A percentile compares a stretch with the other conserved stretches of the same genome.
Evolutionary conservation across 2,797 vertebrate species (phyloP).

Genomic region (Sebastes matsubarae): DNA sequence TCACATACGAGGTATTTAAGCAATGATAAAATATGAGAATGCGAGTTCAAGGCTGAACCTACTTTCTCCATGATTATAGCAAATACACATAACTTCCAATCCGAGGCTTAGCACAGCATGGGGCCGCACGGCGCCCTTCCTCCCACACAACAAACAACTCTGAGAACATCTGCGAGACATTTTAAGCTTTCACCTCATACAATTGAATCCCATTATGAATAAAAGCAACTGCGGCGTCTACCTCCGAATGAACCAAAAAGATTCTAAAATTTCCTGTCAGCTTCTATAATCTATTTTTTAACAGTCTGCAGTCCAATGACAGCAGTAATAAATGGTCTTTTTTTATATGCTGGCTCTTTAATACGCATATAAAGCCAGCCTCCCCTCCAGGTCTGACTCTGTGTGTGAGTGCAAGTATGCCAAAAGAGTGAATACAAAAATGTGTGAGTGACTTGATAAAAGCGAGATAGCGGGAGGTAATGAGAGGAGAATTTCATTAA

Average conservation of each 20-base stretch:
- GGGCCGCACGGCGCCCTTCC: background rate
- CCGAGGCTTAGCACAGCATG: background rate
- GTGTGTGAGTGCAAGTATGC: conserved; percentile 6
- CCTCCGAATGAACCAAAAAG: background rate
- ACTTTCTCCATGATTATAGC: background rate
- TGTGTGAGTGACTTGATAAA: conserved; percentile 65
- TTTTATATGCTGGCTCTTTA: conserved; percentile 62
- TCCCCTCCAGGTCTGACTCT: background rate
- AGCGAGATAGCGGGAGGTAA: conserved; percentile 50
- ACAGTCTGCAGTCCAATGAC: conserved; percentile 14
- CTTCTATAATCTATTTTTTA: conserved; percentile 49
- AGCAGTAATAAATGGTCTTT: conserved; percentile 58
- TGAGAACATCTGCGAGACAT: background rate
- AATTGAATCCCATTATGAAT: conserved; percentile 16
- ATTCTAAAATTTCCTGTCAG: conserved; percentile 23
- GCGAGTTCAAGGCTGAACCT: background rate
- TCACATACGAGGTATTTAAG: background rate
- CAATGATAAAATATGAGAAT: no score
- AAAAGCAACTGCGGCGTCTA: conserved; percentile 1
- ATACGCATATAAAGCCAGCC: conserved; percentile 7
- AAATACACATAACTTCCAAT: background rate
- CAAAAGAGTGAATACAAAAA: conserved; percentile 41
- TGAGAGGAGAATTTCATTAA: conserved; percentile 65
- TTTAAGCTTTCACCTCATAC: background rate
- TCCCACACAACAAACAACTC: background rate